Conservation (phyloP, 2,113 vertebrate species). For the Sphyrna mokarran region DNA sequence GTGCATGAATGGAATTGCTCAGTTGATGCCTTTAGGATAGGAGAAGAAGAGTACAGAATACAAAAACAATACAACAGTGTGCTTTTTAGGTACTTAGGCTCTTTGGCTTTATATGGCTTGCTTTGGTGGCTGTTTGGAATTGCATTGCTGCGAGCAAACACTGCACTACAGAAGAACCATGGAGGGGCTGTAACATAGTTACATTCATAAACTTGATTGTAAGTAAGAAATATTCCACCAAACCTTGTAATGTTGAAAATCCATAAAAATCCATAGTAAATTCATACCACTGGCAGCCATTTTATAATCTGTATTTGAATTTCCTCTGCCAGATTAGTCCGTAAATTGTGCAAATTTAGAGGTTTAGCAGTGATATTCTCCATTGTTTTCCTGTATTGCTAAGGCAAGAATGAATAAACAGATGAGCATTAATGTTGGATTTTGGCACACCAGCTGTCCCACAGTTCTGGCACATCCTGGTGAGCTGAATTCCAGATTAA, state of each 20-base stretch:
- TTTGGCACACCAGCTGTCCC: neutral
- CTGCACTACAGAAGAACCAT: neutral
- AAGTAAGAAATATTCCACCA: neutral
- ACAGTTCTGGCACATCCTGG: neutral
- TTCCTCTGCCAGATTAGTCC: neutral
- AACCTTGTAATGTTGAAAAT: neutral
- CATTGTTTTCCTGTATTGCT: neutral
- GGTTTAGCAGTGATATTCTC: neutral
- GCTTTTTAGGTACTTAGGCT: neutral
- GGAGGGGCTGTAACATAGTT: neutral
- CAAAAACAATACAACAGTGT: neutral
- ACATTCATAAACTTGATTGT: neutral
- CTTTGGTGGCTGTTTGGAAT: neutral
- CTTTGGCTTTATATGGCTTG: neutral
- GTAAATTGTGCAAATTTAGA: neutral
- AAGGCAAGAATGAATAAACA: neutral
- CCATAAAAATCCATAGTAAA: neutral
- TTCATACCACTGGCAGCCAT: neutral
- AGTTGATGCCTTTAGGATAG: neutral
- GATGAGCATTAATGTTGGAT: neutral
- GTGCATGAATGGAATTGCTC: neutral
- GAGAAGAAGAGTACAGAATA: neutral
- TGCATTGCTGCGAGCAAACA: neutral
- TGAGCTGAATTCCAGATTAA: neutral
- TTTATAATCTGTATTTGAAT: neutral